Percentiles rank a stretch among this genome's conserved stretches.
phyloP scores from a whole-genome alignment of 2,797 vertebrate genomes.

The Taenioides sp. region DNA sequence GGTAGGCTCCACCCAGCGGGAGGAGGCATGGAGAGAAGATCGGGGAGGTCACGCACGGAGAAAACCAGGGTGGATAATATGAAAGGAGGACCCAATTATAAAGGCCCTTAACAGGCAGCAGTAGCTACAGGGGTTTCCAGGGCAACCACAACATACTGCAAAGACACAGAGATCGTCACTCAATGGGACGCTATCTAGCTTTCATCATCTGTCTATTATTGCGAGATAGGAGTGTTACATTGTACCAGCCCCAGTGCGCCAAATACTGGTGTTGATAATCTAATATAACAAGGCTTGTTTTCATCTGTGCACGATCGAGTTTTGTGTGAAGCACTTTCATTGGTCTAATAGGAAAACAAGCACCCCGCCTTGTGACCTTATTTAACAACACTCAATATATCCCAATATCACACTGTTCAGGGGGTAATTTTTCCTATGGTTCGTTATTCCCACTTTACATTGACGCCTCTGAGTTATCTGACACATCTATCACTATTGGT shows the following conservation, averaged over 20 bases:
- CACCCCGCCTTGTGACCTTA: conserved; percentile 24
- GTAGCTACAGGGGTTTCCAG: conserved; percentile 73
- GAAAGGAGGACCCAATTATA: conserved; percentile 81
- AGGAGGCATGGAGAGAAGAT: conserved; percentile 44
- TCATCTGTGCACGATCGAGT: conserved; percentile 45
- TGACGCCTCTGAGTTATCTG: conserved; percentile 7
- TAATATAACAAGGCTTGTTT: conserved; percentile 57
- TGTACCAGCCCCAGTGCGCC: conserved; percentile 54
- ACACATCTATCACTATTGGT: conserved; percentile 13
- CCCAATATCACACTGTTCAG: conserved; percentile 19
- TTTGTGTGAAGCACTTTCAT: conserved; percentile 38
- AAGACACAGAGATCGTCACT: conserved; percentile 43
- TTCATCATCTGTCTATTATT: conserved; percentile 75
- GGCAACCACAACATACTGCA: conserved; percentile 64
- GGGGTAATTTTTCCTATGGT: conserved; percentile 11
- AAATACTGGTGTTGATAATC: conserved; percentile 54
- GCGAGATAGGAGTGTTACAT: conserved; percentile 58
- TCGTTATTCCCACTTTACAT: conserved; percentile 24
- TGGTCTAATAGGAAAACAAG: conserved; percentile 20
- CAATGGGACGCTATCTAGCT: conserved; percentile 69
- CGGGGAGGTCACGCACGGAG: conserved; percentile 59
- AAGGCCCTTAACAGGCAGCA: conserved; percentile 72
- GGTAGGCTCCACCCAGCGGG: conserved; percentile 66
- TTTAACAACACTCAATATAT: conserved; percentile 27
- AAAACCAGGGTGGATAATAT: conserved; percentile 68